These are phyloP conservation scores for Rhea pennata DNA, from an alignment of 2,113 vertebrate species.

Conservation along the genomic window DNA sequence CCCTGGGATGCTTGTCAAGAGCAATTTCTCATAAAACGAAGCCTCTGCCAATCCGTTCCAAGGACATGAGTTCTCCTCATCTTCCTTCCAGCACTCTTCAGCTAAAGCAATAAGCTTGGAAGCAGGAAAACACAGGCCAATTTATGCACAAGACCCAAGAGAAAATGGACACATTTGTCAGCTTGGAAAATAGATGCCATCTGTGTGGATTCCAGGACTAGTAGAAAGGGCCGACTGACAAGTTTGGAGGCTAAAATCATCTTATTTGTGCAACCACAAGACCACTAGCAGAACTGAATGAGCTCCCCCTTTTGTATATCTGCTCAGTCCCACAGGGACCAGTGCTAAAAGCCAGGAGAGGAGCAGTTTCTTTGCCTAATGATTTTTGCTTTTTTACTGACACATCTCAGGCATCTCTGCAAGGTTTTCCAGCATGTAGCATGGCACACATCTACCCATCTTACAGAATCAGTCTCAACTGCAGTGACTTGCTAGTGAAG, in stretches of 20 bases:
- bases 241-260: background rate
- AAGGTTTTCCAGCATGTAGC: background rate
- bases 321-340: background rate
- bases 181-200: background rate
- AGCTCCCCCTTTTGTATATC: background rate
- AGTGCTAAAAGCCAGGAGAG: background rate
- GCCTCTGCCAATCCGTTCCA: slow-evolving; percentile 31
- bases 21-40: slow-evolving; percentile 30
- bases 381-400: background rate
- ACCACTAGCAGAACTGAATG: background rate
- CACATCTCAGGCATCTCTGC: background rate
- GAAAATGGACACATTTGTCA: background rate
- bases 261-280: background rate
- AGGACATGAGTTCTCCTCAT: slow-evolving; percentile 1
- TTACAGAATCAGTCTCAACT: background rate
- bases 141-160: background rate
- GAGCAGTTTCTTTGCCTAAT: background rate
- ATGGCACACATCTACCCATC: fast-evolving
- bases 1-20: slow-evolving; percentile 48
- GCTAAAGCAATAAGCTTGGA: background rate
- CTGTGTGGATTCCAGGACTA: background rate
- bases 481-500: background rate
- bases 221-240: background rate
- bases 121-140: background rate
- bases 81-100: background rate